phyloP scores from a whole-genome alignment of 2,888 invertebrate species.

The Anthophora plumipes region DNA sequence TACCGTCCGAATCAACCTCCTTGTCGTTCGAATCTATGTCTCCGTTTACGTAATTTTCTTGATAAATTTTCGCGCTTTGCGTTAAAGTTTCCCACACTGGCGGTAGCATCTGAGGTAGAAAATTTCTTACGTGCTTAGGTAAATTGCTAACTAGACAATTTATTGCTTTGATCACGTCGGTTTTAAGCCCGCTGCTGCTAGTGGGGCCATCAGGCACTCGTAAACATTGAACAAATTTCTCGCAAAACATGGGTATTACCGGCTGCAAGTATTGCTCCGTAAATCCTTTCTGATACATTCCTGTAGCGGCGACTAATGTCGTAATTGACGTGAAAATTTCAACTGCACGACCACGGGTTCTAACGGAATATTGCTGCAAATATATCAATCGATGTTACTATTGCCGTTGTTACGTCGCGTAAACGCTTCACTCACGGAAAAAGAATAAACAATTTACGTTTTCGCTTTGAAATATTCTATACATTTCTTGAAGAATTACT shows the following conservation, averaged over 20 bases:
- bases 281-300: constrained; percentile 86
- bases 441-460: constrained; percentile 82
- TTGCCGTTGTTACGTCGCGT: too few species aligned
- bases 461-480: constrained; percentile 88
- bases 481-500: constrained; percentile 89
- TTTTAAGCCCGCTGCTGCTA: constrained; percentile 87
- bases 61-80: constrained; percentile 88
- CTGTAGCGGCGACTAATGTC: constrained; percentile 86
- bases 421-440: neutral
- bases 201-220: constrained; percentile 86
- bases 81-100: constrained; percentile 90
- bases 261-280: constrained; percentile 88
- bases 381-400: neutral
- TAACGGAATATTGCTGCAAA: constrained; percentile 85
- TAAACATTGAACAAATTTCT: constrained; percentile 87
- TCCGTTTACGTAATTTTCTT: constrained; percentile 88
- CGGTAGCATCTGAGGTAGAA: constrained; percentile 87
- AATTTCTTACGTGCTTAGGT: constrained; percentile 87
- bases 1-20: constrained; percentile 88
- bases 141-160: constrained; percentile 87
- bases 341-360: constrained; percentile 88
- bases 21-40: constrained; percentile 85
- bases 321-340: constrained; percentile 88
- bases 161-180: constrained; percentile 88
- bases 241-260: constrained; percentile 89